Evolutionary conservation across 2,797 vertebrate genomes (phyloP).

Genomic region (Gymnoscopelus braueri): DNA sequence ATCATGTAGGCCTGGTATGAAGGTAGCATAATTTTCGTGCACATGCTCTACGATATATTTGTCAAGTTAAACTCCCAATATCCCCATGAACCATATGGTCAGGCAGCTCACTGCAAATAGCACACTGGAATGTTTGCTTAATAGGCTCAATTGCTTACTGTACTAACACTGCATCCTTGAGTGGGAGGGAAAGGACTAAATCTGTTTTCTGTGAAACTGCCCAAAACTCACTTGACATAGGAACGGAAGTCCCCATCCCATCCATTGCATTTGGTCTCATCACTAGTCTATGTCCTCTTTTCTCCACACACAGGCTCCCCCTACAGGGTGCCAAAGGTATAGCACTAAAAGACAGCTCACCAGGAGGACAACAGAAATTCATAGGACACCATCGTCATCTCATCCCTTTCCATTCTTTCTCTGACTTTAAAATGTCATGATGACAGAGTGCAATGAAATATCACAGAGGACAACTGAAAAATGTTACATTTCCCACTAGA

Average conservation of each 20-base stretch:
- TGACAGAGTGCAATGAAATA: slow-evolving; percentile 13
- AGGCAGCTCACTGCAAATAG: slow-evolving; percentile 69
- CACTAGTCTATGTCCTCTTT: slow-evolving; percentile 56
- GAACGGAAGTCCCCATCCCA: slow-evolving; percentile 76
- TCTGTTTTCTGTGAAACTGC: slow-evolving; percentile 32
- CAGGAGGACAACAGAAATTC: slow-evolving; percentile 49
- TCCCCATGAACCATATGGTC: slow-evolving; percentile 66
- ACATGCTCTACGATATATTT: slow-evolving; percentile 70
- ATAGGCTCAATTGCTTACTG: slow-evolving; percentile 72
- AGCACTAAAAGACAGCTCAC: slow-evolving; percentile 47
- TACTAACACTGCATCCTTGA: slow-evolving; percentile 67
- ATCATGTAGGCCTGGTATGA: slow-evolving; percentile 54
- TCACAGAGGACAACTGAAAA: no score
- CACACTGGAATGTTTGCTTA: slow-evolving; percentile 76
- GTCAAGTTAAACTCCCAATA: slow-evolving; percentile 75
- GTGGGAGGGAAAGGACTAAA: slow-evolving; percentile 64
- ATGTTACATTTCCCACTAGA: no score
- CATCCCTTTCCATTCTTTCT: slow-evolving; percentile 11
- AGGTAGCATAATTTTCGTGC: slow-evolving; percentile 62
- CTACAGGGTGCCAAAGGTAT: slow-evolving; percentile 71
- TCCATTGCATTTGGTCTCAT: slow-evolving; percentile 58
- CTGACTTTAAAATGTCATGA: slow-evolving; percentile 1
- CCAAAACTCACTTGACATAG: slow-evolving; percentile 42
- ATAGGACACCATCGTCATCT: background rate
- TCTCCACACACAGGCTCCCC: slow-evolving; percentile 75